phyloP scores from a whole-genome alignment of 1,140 invertebrate species.

The Drepana arcuata region DNA sequence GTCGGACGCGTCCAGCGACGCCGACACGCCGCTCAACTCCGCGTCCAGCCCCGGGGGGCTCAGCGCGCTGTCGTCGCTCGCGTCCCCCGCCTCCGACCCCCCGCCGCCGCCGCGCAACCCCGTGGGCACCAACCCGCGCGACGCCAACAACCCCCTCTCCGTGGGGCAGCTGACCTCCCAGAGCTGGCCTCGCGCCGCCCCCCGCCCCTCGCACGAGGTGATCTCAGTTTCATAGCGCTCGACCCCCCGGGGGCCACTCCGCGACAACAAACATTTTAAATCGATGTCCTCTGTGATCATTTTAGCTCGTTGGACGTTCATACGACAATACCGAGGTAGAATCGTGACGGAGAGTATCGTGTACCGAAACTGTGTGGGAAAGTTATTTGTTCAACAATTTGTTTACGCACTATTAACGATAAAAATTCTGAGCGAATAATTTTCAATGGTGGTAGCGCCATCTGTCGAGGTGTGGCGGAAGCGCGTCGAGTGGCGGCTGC shows the following conservation, averaged over 20 bases:
- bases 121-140: constrained; percentile 90
- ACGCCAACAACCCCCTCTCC: constrained; percentile 92
- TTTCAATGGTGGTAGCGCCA: constrained; percentile 7
- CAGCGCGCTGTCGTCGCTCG: constrained; percentile 83
- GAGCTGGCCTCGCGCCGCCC: constrained; percentile 47
- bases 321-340: constrained; percentile 14
- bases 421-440: constrained; percentile 4
- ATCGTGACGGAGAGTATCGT: constrained; percentile 9
- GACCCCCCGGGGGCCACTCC: constrained; percentile 17
- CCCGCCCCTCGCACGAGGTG: constrained; percentile 49
- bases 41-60: constrained; percentile 85
- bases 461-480: constrained; percentile 6
- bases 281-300: constrained; percentile 15
- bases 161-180: constrained; percentile 87
- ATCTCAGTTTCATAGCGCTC: constrained; percentile 66
- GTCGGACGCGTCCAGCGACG: constrained; percentile 81
- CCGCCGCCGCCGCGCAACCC: constrained; percentile 79
- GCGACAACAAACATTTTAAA: constrained; percentile 8
- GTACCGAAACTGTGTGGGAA: not conserved
- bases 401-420: not conserved
- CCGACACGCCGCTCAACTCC: constrained; percentile 76
- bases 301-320: constrained; percentile 26
- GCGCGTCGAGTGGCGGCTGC: constrained; percentile 27
- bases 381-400: constrained; percentile 4
- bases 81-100: constrained; percentile 79